Base-by-base conservation (phyloP, 2,113 vertebrate genomes). In the Gracilinanus agilis region DNA sequence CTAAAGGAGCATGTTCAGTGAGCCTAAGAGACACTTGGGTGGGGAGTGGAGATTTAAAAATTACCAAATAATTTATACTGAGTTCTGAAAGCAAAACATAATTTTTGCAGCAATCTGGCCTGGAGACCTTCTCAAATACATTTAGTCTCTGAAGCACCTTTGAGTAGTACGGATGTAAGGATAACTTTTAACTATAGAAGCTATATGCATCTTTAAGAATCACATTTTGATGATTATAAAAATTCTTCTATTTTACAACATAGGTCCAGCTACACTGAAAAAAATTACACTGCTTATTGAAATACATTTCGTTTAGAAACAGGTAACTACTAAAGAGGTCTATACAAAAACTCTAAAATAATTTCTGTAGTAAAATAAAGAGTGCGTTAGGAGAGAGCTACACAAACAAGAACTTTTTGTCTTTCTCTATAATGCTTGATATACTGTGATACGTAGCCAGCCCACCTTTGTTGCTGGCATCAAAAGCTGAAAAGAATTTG, bases 311-410 rank as follows among this genome's bases (percentile, higher is more conserved):
- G 98, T 98, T 98, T 98, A 98, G 98, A 99, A 99, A 99, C 98
- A 98, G 98, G 67, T 83, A 83, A 99, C 98, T 98, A 99, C 98
- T 98, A 99, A 99, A 98, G 98, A 98, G 98, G 98, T 98, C 98
- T 98, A 98, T 99, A 99, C 98, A 98, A 99, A 99, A 99, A 98
- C 98, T 99, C 99, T 99, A 99, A 99, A 99, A 99, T 99, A 99
- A 99, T 98, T 98, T 99, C 98, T 98, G 98, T 99, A 99, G 98
- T 98, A 99, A 99, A 98, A 98, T 98, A 99, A 98, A 98, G 98
- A 98, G 98, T 98, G 98, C 97, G 97, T 99, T 99, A 99, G 98
- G 98, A 98, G 98, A 98, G 98, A 97, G 98, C 98, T 98, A 98
- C 98, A 98, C 98, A 98, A 97, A 97, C 67, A 98, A 97, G 97